A percentile compares a stretch with the other conserved stretches of the same genome.
Conservation (phyloP, 2,113 vertebrate species). For the Rhagologus leucostigma region DNA sequence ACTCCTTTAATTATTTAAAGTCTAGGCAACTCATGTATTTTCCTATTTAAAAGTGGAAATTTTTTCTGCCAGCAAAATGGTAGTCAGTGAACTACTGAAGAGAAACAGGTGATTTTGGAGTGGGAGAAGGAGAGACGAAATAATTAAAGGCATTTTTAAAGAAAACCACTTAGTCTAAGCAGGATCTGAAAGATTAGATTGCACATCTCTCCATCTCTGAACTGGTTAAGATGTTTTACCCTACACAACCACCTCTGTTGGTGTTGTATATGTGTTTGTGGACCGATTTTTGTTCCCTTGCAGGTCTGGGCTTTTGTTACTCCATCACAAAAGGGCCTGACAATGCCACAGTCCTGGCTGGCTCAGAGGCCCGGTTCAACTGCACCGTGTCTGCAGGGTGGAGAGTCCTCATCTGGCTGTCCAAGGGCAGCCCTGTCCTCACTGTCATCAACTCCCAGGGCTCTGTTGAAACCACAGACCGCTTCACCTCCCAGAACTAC, state of each 20-base stretch:
- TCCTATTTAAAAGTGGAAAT: background rate
- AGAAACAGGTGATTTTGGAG: background rate
- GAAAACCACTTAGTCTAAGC: background rate
- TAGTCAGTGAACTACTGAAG: background rate
- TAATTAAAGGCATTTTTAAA: background rate
- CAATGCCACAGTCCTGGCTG: constrained; percentile 72
- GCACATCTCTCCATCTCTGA: background rate
- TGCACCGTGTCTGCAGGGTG: constrained; percentile 76
- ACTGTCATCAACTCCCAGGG: constrained; percentile 55
- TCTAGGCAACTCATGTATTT: background rate
- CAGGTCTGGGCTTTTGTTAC: constrained; percentile 51
- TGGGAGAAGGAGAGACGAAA: background rate
- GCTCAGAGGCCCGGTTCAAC: constrained; percentile 76
- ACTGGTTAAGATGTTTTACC: background rate
- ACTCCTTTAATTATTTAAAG: background rate
- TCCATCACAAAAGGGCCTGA: constrained; percentile 62
- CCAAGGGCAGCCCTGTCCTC: constrained; percentile 55
- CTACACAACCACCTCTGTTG: background rate
- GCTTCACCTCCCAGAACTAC: constrained; percentile 65
- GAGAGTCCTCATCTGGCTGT: constrained; percentile 81
- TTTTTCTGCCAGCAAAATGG: background rate
- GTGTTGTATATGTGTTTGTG: background rate
- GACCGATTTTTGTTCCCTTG: background rate
- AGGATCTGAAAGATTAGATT: background rate
- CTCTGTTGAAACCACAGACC: constrained; percentile 51